Conservation (phyloP, 2,888 invertebrate genomes). For the Rhorus exstirpatorius region DNA sequence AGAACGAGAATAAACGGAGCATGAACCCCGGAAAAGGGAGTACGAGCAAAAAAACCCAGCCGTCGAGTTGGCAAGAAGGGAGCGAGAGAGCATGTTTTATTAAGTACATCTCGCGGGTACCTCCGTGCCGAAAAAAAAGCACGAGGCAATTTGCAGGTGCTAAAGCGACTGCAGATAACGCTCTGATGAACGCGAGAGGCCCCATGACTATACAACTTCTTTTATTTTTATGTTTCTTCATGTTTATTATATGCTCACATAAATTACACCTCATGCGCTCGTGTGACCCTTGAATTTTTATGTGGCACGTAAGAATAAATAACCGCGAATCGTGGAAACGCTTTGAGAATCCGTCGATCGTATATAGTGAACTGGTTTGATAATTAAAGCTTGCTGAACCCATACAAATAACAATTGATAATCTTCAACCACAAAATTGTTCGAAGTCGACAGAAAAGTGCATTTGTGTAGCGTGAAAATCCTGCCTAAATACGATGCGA, state of each 20-base stretch:
- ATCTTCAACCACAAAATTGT: too few relatives aligned
- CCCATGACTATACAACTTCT: slow-evolving; percentile 39
- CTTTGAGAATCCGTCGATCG: background rate
- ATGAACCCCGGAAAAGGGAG: slow-evolving; percentile 52
- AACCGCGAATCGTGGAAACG: too few relatives aligned
- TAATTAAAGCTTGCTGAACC: too few relatives aligned
- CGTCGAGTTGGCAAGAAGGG: slow-evolving; percentile 63
- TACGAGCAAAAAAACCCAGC: slow-evolving; percentile 50
- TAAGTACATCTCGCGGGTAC: slow-evolving; percentile 83
- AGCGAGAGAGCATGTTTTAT: slow-evolving; percentile 82
- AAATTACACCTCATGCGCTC: slow-evolving; percentile 31
- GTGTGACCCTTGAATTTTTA: background rate
- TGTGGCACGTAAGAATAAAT: background rate
- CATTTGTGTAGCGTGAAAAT: too few relatives aligned
- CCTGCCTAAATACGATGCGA: too few relatives aligned
- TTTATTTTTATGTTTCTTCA: slow-evolving; percentile 15
- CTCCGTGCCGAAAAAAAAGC: slow-evolving; percentile 79
- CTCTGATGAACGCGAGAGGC: slow-evolving; percentile 68
- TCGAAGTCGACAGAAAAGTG: too few relatives aligned
- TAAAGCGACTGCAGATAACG: slow-evolving; percentile 82
- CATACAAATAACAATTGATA: too few relatives aligned
- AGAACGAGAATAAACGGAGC: slow-evolving; percentile 58
- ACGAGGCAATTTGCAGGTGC: slow-evolving; percentile 84
- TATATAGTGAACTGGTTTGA: too few relatives aligned
- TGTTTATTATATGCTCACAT: slow-evolving; percentile 41